Evolutionary conservation across 92 coral and sea anemone species (phyloP), one percentile per base, ranked within the genome.

Genomic region (Diadumene lineata): DNA sequence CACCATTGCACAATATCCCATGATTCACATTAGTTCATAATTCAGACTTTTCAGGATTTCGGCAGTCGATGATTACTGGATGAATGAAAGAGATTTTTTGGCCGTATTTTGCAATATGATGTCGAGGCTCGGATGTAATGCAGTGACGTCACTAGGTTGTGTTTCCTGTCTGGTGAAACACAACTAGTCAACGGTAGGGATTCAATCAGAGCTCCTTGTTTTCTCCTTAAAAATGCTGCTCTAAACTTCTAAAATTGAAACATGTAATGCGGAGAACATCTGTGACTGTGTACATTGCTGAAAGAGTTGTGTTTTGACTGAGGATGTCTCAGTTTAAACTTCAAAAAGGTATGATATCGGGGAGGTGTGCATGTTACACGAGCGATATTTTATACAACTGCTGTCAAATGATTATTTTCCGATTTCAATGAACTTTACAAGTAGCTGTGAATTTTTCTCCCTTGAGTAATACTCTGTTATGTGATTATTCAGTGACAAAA

Each of bases 241-340:
- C 33, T 32, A 32, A 70, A 60, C 33, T 66, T 77, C 48, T 64
- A 78, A 64, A 71, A 21, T 43, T n/a, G 26, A 77, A 69, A 57
- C 70, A 72, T 87, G 85, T 82, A 78, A 74, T 66, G 28, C 43
- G 69, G 66, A 44, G 6, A 19, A 69, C 50, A 34, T 73, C 66
- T 62, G n/a, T 50, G 76, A 51, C 56, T 63, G 27, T 38, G 44
- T 62, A 56, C 67, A 50, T 28, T 1, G 24, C 69, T 76, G 34
- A 61, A 28, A 62, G 22, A 31, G 50, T 19, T 71, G 81, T 57
- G 50, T 25, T 67, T 69, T 43, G 66, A 56, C 64, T 50, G 72
- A 72, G 22, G 30, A 89, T 89, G 97, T 92, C 97, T 82, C 93
- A 87, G 79, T 94, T 94, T 57, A 85, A 84, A 78, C 97, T 94